Conservation (phyloP, 2,113 vertebrate genomes). For the Puffinus mauretanicus region DNA sequence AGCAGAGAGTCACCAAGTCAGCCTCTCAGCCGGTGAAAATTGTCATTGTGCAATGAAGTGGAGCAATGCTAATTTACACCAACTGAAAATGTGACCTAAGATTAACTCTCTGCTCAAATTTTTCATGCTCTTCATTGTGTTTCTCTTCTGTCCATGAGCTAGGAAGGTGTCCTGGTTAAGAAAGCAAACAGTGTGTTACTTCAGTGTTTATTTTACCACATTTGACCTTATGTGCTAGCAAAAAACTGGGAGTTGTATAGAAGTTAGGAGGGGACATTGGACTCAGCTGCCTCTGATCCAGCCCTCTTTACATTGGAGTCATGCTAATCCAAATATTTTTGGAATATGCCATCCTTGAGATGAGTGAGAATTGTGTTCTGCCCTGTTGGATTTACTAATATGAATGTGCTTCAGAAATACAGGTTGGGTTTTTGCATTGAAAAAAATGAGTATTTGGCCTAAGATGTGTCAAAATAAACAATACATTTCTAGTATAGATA, state of each 20-base stretch:
- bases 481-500: accelerated
- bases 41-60: not conserved
- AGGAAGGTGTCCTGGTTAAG: not conserved
- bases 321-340: not conserved
- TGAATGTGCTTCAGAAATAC: not conserved
- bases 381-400: not conserved
- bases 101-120: not conserved
- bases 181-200: not conserved
- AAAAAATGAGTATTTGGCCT: not conserved
- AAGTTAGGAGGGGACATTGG: accelerated
- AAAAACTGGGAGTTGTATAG: not conserved
- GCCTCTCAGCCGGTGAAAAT: not conserved
- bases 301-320: accelerated
- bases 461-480: not conserved
- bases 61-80: not conserved
- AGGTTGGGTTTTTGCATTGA: not conserved
- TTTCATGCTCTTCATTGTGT: not conserved
- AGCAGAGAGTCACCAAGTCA: not conserved
- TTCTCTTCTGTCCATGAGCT: not conserved
- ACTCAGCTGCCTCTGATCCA: not conserved
- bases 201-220: not conserved
- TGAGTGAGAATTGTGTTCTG: not conserved
- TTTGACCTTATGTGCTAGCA: accelerated
- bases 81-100: not conserved
- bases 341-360: accelerated